Conservation (phyloP, 2,113 vertebrate species). For the Nanorana parkeri region DNA sequence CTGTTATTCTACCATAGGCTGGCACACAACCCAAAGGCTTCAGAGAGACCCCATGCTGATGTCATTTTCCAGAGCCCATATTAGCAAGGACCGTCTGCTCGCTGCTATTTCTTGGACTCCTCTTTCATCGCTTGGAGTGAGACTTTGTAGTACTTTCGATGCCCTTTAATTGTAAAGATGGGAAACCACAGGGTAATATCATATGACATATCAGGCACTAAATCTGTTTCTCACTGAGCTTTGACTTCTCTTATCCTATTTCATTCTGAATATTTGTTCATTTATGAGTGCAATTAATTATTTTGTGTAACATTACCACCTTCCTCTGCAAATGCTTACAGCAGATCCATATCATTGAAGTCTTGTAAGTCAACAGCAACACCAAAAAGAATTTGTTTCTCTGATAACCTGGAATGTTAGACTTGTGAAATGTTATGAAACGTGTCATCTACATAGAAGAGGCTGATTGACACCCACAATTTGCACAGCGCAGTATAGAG, state of each 20-base stretch:
- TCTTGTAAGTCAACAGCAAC: neutral
- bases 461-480: neutral
- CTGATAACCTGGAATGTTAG: neutral
- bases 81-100: neutral
- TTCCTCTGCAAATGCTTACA: neutral
- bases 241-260: neutral
- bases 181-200: constrained; percentile 6
- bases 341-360: neutral
- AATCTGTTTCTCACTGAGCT: neutral
- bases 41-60: neutral
- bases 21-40: neutral
- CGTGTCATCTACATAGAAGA: neutral
- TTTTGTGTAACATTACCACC: neutral
- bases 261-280: neutral
- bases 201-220: neutral
- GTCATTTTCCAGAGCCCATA: neutral
- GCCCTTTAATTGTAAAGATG: neutral
- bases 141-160: neutral
- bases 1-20: constrained; percentile 19
- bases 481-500: too few species aligned
- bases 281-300: constrained; percentile 8
- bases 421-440: neutral
- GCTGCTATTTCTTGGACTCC: neutral
- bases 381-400: neutral
- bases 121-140: neutral